Conservation (phyloP, 2,113 vertebrate species). For the Platysteira castanea region DNA sequence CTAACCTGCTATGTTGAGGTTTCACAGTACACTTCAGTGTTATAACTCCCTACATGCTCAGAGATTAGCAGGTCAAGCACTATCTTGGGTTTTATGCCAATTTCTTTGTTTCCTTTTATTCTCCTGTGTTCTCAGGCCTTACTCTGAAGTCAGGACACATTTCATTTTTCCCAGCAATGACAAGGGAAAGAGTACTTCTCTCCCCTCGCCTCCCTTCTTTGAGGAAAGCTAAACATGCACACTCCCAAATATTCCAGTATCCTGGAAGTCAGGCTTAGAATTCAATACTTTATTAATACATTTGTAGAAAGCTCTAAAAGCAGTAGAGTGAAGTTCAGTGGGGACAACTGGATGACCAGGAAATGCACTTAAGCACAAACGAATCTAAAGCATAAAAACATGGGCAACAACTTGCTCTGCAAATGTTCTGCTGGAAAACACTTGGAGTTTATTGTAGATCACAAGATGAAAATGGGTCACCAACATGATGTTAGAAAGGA, state of each 20-base stretch:
- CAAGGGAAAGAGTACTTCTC: neutral
- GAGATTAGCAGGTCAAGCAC: neutral
- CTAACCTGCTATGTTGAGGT: neutral
- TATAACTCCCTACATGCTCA: neutral
- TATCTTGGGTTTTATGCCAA: neutral
- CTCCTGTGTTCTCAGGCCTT: neutral
- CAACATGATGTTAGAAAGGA: accelerated
- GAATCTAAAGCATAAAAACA: neutral
- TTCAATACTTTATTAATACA: neutral
- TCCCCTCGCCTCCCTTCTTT: neutral
- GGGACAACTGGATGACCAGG: neutral
- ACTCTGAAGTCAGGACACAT: neutral
- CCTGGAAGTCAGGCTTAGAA: neutral
- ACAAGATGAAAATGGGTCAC: neutral
- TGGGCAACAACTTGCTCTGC: neutral
- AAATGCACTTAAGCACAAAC: neutral
- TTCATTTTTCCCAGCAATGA: neutral
- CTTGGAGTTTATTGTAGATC: neutral
- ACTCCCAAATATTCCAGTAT: neutral
- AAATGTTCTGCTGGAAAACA: neutral
- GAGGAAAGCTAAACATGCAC: neutral
- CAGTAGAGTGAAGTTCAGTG: neutral
- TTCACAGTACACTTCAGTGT: neutral
- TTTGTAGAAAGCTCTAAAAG: neutral
- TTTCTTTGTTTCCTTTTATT: neutral